Percentiles rank a stretch among this genome's conserved stretches.
These are phyloP conservation scores for Athrips mouffetella DNA, from an alignment of 2,888 invertebrate species.

Conservation along the genomic window DNA sequence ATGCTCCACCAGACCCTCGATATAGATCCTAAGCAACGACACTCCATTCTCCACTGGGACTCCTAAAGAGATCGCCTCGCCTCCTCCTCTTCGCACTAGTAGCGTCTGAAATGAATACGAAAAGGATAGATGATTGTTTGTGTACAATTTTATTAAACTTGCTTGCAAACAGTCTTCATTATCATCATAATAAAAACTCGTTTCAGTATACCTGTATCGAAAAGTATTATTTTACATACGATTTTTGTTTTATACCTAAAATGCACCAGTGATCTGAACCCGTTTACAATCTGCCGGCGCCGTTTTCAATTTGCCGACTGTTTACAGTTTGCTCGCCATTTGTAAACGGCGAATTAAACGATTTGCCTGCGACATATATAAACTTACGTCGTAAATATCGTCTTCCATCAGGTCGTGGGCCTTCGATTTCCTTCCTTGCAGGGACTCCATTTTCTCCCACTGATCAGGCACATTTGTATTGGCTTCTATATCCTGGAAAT, in stretches of 20 bases:
- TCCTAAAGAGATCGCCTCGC: slow-evolving; percentile 58
- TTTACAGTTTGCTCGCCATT: too few relatives aligned
- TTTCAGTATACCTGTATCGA: too few relatives aligned
- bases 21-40: slow-evolving; percentile 54
- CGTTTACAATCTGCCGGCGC: too few relatives aligned
- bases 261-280: too few relatives aligned
- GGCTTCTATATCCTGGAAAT: slow-evolving; percentile 46
- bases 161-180: slow-evolving; percentile 59
- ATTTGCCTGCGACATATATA: too few relatives aligned
- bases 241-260: too few relatives aligned
- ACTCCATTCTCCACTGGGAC: slow-evolving; percentile 67
- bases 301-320: too few relatives aligned
- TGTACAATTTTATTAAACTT: slow-evolving; percentile 23
- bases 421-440: slow-evolving; percentile 43
- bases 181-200: too few relatives aligned
- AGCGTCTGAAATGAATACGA: slow-evolving; percentile 43
- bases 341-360: too few relatives aligned
- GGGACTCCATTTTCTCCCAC: slow-evolving; percentile 44
- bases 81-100: slow-evolving; percentile 55
- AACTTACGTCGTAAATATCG: too few relatives aligned
- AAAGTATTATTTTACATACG: too few relatives aligned
- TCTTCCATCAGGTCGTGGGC: slow-evolving; percentile 36
- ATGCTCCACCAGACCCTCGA: slow-evolving; percentile 68
- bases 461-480: slow-evolving; percentile 47
- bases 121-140: neutral